These are phyloP conservation scores for Neofelis nebulosa DNA, from an alignment of 2,113 vertebrate species.

Conservation along the genomic window DNA sequence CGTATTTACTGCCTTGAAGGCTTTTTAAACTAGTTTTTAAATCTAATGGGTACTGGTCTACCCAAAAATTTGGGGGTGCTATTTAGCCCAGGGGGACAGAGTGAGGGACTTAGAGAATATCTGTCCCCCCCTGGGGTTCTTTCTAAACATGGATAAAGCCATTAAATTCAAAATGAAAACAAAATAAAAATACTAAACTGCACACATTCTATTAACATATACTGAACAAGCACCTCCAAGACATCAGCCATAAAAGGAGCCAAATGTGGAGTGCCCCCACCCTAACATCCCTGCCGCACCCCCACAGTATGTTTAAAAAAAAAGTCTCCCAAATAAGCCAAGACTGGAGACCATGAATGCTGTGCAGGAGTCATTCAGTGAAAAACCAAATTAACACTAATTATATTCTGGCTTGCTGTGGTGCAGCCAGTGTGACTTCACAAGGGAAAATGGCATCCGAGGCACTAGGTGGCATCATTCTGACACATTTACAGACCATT, in stretches of 20 bases:
- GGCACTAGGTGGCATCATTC: constrained; percentile 90
- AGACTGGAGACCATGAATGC: constrained; percentile 58
- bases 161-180: background rate
- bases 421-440: constrained; percentile 83
- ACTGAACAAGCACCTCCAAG: background rate
- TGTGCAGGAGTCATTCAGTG: constrained; percentile 60
- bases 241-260: background rate
- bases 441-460: constrained; percentile 75
- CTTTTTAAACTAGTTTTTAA: background rate
- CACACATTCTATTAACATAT: background rate
- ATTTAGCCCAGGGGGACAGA: background rate
- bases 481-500: constrained; percentile 89
- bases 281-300: background rate
- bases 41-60: background rate
- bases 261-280: background rate
- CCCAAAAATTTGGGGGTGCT: background rate
- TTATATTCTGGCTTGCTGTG: constrained; percentile 83
- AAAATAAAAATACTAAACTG: constrained; percentile 14
- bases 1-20: background rate
- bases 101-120: background rate
- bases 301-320: background rate
- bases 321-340: constrained; percentile 43
- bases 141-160: background rate
- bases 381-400: constrained; percentile 87
- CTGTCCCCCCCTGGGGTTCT: background rate